Base-by-base conservation (phyloP, 2,113 vertebrate species). In the Sapayoa aenigma region DNA sequence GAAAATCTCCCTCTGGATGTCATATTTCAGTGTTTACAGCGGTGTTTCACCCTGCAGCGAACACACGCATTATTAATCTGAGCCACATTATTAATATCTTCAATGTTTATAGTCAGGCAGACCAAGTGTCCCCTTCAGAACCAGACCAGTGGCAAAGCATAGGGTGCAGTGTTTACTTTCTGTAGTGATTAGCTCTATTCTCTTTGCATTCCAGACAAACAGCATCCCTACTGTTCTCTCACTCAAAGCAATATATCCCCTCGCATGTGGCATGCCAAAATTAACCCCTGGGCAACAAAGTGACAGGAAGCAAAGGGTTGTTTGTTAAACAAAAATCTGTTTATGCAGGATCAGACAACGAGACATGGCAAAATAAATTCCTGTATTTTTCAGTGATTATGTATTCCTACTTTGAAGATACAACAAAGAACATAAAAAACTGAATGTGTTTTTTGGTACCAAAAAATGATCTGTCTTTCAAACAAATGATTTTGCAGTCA, bases 211-310 rank as follows among this genome's bases (percentile, higher is more conserved):
- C 56, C 73, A 72, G 65, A 44, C 28, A 75, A 95, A 60, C 56
- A 90, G 11, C 33, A 65, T 68, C 85, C 79, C 93, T 7, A 20
- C 83, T 93, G 47, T 84, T 95, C 47, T 89, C 68, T 90, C 17
- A 86, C 52, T 94, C 76, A 84, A 81, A 90, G 44, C 33, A 94
- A 67, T 77, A 67, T 55, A 90, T 59, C 20, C 63, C 39, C 37
- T 90, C 63, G 42, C 2, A 1, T 72, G 72, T 20, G 52, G 60
- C n/a, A 46, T 33, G 41, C 39, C 83, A 82, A 60, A 91, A 91
- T 88, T 87, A 95, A 95, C 67, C 65, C 39, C 56, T 35, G 27
- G 85, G 81, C 68, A 95, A 63, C 47, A 94, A 91, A 91, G 11
- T 1, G 5, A 56, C 55, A 44, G 39, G 72, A 93, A 77, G 84